Evolutionary conservation across 2,797 vertebrate species (phyloP), one percentile per base, ranked within the genome.

Genomic region (Acipenser oxyrinchus): DNA sequence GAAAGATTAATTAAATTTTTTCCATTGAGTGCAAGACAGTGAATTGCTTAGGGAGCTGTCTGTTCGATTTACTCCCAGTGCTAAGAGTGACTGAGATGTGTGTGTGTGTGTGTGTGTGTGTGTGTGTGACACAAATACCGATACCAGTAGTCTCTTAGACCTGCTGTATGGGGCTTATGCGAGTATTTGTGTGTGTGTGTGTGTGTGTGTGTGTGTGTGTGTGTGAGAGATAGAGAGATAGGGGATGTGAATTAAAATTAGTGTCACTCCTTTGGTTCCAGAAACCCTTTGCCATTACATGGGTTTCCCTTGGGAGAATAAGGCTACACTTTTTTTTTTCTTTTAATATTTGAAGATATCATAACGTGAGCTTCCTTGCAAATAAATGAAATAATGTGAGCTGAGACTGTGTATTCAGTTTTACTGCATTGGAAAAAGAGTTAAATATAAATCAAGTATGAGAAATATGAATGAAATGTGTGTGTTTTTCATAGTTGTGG

Each of bases 1-100:
- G 8, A 51, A 69, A 60, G 68, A 57, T 51, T 61, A 58, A 58
- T 58, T 58, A 10, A 58, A 58, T 58, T 48, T 61, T 48, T 50
- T 69, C 13, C 53, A 51, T 37, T 10, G 66, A 59, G 59, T 48
- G 49, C 13, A 7, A 7, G 51, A 49, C 2, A 8, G 53, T 64
- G 51, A 64, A 51, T 58, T 12, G 12, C 65, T 63, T 18, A 1
- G 64, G 51, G 48, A 60, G 11, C 53, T 12, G 55, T 66, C 13
- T 58, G 15, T 53, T 48, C 9, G 67, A 59, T 52, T 65, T 37
- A 9, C 62, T 59, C n/a, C 65, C 6, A 1, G 13, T 9, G 53
- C n/a, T 53, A 37, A 65, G 57, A 48, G 23, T 58, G 18, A 15
- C 37, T 12, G 12, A 23, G 15, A 15, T 11, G 23, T 53, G 18